Percentiles rank a stretch among this genome's conserved stretches.
These are phyloP conservation scores for Mystacornis crossleyi DNA, from an alignment of 2,113 vertebrate genomes.

Conservation along the genomic window DNA sequence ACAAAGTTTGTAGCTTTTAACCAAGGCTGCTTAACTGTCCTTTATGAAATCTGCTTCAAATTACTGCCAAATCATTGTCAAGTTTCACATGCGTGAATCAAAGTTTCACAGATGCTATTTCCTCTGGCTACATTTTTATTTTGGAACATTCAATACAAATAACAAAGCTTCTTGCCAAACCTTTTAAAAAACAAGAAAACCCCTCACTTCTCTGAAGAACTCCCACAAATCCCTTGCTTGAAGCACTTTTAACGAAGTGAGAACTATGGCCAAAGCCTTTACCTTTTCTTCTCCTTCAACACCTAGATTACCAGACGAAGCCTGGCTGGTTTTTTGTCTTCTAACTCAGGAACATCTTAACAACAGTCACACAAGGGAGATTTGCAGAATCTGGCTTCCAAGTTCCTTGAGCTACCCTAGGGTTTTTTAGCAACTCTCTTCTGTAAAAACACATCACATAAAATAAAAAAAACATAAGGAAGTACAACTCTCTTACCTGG, in stretches of 20 bases:
- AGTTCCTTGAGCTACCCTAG: neutral
- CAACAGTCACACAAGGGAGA: neutral
- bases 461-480: neutral
- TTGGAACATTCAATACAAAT: neutral
- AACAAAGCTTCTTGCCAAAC: neutral
- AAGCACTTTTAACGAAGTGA: neutral
- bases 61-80: neutral
- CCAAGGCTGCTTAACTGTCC: neutral
- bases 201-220: neutral
- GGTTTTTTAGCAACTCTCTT: neutral
- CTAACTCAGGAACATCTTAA: neutral
- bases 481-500: neutral
- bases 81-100: neutral
- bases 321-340: neutral
- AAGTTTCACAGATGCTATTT: neutral
- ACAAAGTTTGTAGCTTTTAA: neutral
- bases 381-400: neutral
- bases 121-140: neutral
- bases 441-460: neutral
- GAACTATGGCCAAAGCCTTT: neutral
- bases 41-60: neutral
- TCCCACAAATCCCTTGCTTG: neutral
- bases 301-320: neutral
- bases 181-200: neutral
- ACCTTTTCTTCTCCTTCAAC: neutral